Evolutionary conservation across 2,888 invertebrate species (phyloP), one percentile per base, ranked within the genome.

Genomic region (Drosophila putrida): DNA sequence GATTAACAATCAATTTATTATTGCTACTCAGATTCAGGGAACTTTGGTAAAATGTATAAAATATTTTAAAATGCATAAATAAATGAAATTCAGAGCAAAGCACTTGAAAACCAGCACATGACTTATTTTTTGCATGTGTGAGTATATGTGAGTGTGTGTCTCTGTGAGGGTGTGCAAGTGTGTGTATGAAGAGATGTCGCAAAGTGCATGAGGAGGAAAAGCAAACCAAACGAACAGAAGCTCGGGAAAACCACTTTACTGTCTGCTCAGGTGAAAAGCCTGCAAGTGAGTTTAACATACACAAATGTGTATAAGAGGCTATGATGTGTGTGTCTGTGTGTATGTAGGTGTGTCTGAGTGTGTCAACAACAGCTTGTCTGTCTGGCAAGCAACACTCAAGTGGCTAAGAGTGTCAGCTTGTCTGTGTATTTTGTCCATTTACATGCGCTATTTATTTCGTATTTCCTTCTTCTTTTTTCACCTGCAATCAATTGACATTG

Each of bases 301-400:
- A 41, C 61, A 39, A 31, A 64, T 57, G 53, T 43, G n/a, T n/a
- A 15, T 53, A 47, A 36, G 38, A 13, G 31, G 25, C 13, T 10
- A 36, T 10, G 33, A 10, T 13, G 25, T 5, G 36, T 41, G 25
- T 43, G 36, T 15, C 4, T 39, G 33, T 4, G 44, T 25, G 20
- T 53, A 33, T 20, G 41, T 11, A 33, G 4, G 46, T 50, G 47
- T 41, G 44, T 43, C 57, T 39, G 69, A 64, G 75, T 76, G 65
- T 76, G 76, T 78, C 76, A 76, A 76, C 76, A 74, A 63, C 79
- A 54, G 61, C 41, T 59, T 64, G 61, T 33, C 41, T 50, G 72
- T 72, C 68, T 75, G 72, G 70, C 62, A 68, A 59, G 66, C 67
- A 69, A 77, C 60, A 69, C 66, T 68, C 65, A 70, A 82, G 82